Evolutionary conservation across 1,140 invertebrate species (phyloP), one percentile per base, ranked within the genome.

Genomic region (Drosophila sucinea): DNA sequence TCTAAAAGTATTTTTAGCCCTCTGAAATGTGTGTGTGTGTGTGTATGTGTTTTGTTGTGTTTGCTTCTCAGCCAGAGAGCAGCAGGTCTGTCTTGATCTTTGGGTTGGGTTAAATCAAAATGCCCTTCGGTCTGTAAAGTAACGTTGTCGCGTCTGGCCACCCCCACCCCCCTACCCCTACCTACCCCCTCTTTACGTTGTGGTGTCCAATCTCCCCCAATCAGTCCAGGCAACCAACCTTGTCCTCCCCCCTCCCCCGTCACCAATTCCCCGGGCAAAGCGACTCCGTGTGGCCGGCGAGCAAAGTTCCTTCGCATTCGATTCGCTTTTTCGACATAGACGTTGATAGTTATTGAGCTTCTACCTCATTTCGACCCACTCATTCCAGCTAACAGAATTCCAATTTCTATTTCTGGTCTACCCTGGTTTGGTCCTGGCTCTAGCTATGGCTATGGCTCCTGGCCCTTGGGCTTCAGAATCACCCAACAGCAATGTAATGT

Each of bases 341-440:
- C 76, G 76, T 70, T 78, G 76, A 78, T 78, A 78, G 76, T 78
- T 78, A 78, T 78, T 78, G 76, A 75, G 76, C 71, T 77, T 68
- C 32, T 58, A 35, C 56, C 56, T 58, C 56, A 17, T 32, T 8
- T 33, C 29, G 55, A n/a, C 29, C 32, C 32, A 35, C 44, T 27
- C 44, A 27, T 51, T 51, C 23, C 23, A 51, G 23, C 23, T 51
- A 51, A 51, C 7, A 51, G 44, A 75, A 75, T 78, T 78, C 72
- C 72, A 78, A 78, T 78, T 78, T 35, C 56, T 58, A 58, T 58
- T 58, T 58, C 56, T 58, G 56, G 56, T 58, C 33, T 58, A 35
- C 56, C 56, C 56, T 51, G 41, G 41, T 11, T 17, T 44, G 23
- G 44, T 23, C 35, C 35, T 38, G 35, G 35, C n/a, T n/a, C n/a